phyloP scores from a whole-genome alignment of 1,140 invertebrate genomes.

The Drosophila sechellia region DNA sequence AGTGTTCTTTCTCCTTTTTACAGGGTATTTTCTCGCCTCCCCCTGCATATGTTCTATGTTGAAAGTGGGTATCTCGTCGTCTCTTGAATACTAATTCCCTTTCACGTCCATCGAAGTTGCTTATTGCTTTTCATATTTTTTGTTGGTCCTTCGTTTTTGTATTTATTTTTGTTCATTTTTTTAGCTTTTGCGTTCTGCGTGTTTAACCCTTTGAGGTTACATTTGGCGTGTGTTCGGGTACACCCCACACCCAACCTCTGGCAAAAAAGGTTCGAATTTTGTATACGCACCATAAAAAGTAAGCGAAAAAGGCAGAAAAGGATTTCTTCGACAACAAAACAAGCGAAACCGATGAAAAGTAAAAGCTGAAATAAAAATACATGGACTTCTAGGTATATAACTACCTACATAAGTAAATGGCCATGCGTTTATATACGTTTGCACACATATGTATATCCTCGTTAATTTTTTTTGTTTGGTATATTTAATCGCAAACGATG shows the following conservation, averaged over 20 bases:
- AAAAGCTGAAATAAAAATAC: constrained; percentile 74
- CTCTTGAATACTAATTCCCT: constrained; percentile 31
- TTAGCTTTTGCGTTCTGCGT: constrained; percentile 80
- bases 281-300: constrained; percentile 62
- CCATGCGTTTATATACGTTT: constrained; percentile 7
- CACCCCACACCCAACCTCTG: neutral
- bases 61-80: constrained; percentile 8
- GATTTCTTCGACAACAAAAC: constrained; percentile 70
- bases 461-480: constrained; percentile 34
- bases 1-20: neutral
- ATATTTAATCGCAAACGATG: constrained; percentile 79
- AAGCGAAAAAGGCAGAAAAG: constrained; percentile 67
- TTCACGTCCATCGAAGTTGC: constrained; percentile 21
- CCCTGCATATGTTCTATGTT: constrained; percentile 26
- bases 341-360: constrained; percentile 69
- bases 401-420: constrained; percentile 5
- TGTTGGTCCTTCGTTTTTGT: constrained; percentile 53
- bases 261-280: constrained; percentile 69
- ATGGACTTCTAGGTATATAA: constrained; percentile 40
- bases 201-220: constrained; percentile 83
- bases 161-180: constrained; percentile 63
- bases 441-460: constrained; percentile 36
- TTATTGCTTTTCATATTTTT: constrained; percentile 80
- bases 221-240: constrained; percentile 75
- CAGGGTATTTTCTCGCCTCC: constrained; percentile 6